phyloP scores from a whole-genome alignment of 2,113 vertebrate species.

The Oncorhynchus clarkii region DNA sequence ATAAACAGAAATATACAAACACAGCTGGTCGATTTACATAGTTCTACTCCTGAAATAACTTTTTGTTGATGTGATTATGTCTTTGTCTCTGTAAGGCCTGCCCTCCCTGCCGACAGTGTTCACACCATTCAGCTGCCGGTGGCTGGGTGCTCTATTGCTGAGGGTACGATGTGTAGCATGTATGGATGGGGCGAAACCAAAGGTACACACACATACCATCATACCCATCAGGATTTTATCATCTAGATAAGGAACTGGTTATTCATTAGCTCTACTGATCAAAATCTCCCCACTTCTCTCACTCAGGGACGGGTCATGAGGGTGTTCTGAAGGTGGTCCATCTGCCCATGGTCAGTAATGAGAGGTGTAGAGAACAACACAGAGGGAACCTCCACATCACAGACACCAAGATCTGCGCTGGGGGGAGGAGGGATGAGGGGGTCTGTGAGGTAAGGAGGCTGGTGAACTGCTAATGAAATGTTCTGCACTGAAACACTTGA shows the following conservation, averaged over 20 bases:
- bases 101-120: constrained; percentile 82
- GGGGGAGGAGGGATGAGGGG: constrained; percentile 84
- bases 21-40: constrained; percentile 1
- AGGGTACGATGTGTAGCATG: constrained; percentile 87
- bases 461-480: too few species aligned
- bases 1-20: constrained; percentile 1
- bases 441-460: constrained; percentile 88
- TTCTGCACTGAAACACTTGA: background rate
- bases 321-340: constrained; percentile 83
- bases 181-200: constrained; percentile 98
- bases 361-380: constrained; percentile 85
- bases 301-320: constrained; percentile 83
- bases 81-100: constrained; percentile 71
- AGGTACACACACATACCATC: constrained; percentile 72
- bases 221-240: background rate
- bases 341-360: constrained; percentile 84
- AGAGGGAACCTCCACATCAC: constrained; percentile 86
- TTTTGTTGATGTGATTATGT: background rate
- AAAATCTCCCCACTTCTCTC: background rate
- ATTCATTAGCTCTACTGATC: too few species aligned
- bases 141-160: constrained; percentile 88
- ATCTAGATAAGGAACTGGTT: too few species aligned
- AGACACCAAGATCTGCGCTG: constrained; percentile 91
- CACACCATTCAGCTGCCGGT: constrained; percentile 86
- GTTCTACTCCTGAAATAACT: background rate